Percentiles rank a stretch among this genome's conserved stretches.
phyloP scores from a whole-genome alignment of 2,888 invertebrate genomes.

The Gasteruption jaculator region DNA sequence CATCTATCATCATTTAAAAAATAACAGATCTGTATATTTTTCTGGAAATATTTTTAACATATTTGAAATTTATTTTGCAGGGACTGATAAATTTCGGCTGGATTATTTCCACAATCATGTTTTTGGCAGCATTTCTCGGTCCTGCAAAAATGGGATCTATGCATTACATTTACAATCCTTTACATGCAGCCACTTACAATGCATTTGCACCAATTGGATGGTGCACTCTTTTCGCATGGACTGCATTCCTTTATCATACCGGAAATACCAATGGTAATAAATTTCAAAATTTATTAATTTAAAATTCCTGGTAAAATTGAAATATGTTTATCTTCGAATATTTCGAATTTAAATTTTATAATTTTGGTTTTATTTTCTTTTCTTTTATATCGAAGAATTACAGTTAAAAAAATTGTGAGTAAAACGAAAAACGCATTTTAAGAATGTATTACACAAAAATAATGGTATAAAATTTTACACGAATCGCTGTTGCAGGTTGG shows the following conservation, averaged over 20 bases:
- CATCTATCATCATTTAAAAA: not conserved
- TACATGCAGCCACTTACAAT: constrained; percentile 65
- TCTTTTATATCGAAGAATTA: constrained; percentile 21
- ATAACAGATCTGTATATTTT: constrained; percentile 4
- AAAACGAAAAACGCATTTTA: too few species aligned
- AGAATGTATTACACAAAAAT: not conserved
- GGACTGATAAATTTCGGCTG: constrained; percentile 57
- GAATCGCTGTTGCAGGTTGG: constrained; percentile 50
- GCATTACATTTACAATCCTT: constrained; percentile 59
- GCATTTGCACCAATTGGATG: constrained; percentile 68
- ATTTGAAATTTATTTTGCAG: constrained; percentile 45
- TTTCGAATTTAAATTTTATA: too few species aligned
- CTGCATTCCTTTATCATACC: constrained; percentile 61
- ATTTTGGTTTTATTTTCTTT: too few species aligned
- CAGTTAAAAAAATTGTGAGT: constrained; percentile 1
- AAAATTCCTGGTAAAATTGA: too few species aligned
- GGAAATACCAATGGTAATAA: constrained; percentile 54
- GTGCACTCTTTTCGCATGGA: constrained; percentile 66
- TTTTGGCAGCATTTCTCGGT: constrained; percentile 57
- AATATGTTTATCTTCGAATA: too few species aligned
- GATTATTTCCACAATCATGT: constrained; percentile 54
- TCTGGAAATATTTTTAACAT: not conserved
- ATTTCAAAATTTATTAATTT: too few species aligned
- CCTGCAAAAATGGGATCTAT: constrained; percentile 64
- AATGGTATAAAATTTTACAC: constrained; percentile 5